Percentiles rank a stretch among this genome's conserved stretches.
Evolutionary conservation across 2,113 vertebrate genomes (phyloP).

Genomic region (Mesoclemmys tuberculata): DNA sequence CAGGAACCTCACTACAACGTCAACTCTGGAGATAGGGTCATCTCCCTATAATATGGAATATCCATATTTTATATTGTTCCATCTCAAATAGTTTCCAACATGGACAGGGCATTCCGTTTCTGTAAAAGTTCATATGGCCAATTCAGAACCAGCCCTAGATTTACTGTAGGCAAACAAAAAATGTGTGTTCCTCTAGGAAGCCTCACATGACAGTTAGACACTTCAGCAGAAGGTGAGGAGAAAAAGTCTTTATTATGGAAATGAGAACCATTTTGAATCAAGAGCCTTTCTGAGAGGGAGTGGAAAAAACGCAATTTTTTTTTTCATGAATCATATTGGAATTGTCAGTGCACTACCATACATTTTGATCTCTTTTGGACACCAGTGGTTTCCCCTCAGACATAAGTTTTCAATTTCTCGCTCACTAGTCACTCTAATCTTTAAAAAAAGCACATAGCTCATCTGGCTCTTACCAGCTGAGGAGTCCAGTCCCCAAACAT

Average conservation of each 20-base stretch:
- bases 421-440: not conserved
- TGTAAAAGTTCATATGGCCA: not conserved
- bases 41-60: not conserved
- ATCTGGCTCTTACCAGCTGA: not conserved
- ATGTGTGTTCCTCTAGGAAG: not conserved
- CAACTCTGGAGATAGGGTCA: not conserved
- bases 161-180: not conserved
- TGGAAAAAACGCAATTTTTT: too few species aligned
- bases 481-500: rapidly evolving
- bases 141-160: not conserved
- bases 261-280: not conserved
- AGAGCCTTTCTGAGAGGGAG: not conserved
- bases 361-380: not conserved
- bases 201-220: not conserved
- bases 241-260: not conserved
- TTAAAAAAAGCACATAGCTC: rapidly evolving
- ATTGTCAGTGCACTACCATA: not conserved
- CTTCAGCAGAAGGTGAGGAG: not conserved
- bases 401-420: not conserved
- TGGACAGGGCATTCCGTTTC: not conserved
- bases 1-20: not conserved
- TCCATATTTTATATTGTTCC: not conserved
- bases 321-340: not conserved
- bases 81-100: not conserved
- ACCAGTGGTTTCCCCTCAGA: not conserved